Evolutionary conservation across 2,888 invertebrate genomes (phyloP).

Genomic region (Spodoptera picta): DNA sequence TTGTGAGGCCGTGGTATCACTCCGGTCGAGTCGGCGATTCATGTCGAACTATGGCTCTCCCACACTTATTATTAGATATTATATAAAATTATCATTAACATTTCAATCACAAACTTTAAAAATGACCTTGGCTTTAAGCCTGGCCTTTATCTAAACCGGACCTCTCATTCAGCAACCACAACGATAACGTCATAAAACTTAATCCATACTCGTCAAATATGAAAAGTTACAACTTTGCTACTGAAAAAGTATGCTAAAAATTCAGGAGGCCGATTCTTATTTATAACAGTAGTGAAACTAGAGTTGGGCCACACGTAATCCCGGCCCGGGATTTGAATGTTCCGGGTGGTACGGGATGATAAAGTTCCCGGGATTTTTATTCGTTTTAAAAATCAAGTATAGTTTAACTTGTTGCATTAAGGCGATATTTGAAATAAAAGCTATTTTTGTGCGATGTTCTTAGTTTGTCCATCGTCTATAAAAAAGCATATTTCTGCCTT

Average conservation of each 20-base stretch:
- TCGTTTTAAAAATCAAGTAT: slow-evolving; percentile 23
- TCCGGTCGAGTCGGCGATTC: too few species aligned
- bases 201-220: slow-evolving; percentile 18
- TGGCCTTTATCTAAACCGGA: too few species aligned
- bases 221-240: slow-evolving; percentile 25
- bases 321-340: slow-evolving; percentile 39
- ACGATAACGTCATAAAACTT: slow-evolving; percentile 25
- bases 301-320: slow-evolving; percentile 36
- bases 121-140: too few species aligned
- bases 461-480: too few species aligned
- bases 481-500: too few species aligned
- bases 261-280: slow-evolving; percentile 47
- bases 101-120: too few species aligned
- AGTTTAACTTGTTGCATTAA: slow-evolving; percentile 12
- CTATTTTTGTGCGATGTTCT: too few species aligned
- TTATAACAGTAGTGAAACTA: slow-evolving; percentile 48
- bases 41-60: too few species aligned
- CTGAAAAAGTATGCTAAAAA: slow-evolving; percentile 47
- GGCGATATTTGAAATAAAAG: neutral
- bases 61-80: too few species aligned
- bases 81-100: too few species aligned
- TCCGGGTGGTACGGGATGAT: slow-evolving; percentile 38
- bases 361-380: slow-evolving; percentile 33
- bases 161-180: too few species aligned
- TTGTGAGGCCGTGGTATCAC: too few species aligned